Conservation (phyloP, 2,113 vertebrate genomes). For the Dolichotis patagonum region DNA sequence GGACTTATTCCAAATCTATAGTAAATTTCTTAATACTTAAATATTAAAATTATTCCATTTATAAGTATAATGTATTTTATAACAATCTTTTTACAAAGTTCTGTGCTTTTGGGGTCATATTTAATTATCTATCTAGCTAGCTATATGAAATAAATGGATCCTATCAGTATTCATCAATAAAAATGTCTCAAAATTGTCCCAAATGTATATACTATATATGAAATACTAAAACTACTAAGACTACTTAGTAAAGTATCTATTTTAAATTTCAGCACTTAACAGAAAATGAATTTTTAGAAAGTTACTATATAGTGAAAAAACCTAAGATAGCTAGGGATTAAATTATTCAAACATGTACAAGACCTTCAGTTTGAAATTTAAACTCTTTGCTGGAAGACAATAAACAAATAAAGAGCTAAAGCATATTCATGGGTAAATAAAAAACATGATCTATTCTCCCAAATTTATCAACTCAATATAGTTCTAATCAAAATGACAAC, state of each 20-base stretch:
- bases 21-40: background rate
- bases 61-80: background rate
- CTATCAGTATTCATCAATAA: background rate
- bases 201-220: background rate
- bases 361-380: background rate
- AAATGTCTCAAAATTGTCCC: background rate
- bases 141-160: background rate
- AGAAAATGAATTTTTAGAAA: background rate
- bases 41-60: background rate
- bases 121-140: background rate
- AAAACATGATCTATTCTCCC: background rate
- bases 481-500: background rate
- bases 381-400: background rate
- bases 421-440: background rate
- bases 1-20: background rate
- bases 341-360: background rate
- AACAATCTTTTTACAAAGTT: background rate
- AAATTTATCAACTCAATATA: background rate
- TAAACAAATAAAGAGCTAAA: background rate
- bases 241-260: background rate
- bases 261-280: background rate
- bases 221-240: background rate
- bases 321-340: background rate
- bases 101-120: background rate
- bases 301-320: background rate